Conservation (phyloP, 2,113 vertebrate genomes). For the Ptyas mucosa region DNA sequence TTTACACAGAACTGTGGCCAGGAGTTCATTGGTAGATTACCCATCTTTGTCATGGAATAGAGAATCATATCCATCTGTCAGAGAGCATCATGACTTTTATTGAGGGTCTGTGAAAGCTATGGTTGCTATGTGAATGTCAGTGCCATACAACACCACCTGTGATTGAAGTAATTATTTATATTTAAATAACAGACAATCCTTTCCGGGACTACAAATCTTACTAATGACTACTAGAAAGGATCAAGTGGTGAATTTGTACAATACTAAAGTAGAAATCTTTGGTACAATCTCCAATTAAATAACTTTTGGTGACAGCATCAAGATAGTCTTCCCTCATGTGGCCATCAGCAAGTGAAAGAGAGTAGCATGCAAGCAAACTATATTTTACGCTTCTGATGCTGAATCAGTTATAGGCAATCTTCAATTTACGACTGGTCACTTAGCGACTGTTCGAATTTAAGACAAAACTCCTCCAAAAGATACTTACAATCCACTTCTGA, state of each 20-base stretch:
- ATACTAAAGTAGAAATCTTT: neutral
- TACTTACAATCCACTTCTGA: neutral
- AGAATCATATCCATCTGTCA: neutral
- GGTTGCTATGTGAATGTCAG: neutral
- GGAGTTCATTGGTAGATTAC: neutral
- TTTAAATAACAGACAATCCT: neutral
- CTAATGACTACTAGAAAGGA: neutral
- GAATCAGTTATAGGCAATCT: neutral
- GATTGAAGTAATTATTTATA: neutral
- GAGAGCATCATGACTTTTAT: neutral
- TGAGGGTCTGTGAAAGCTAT: neutral
- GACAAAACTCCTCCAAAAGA: neutral
- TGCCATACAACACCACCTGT: neutral
- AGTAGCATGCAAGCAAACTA: neutral
- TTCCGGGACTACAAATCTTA: neutral
- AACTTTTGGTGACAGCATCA: neutral
- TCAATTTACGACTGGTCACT: neutral
- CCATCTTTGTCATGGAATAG: neutral
- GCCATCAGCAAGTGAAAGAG: neutral
- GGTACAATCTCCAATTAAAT: neutral
- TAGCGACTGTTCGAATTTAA: neutral
- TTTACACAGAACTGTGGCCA: neutral
- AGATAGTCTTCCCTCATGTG: neutral
- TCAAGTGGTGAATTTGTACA: neutral
- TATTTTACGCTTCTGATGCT: neutral